These are phyloP conservation scores for Geotrypetes seraphini DNA, from an alignment of 2,797 vertebrate species.

Conservation along the genomic window DNA sequence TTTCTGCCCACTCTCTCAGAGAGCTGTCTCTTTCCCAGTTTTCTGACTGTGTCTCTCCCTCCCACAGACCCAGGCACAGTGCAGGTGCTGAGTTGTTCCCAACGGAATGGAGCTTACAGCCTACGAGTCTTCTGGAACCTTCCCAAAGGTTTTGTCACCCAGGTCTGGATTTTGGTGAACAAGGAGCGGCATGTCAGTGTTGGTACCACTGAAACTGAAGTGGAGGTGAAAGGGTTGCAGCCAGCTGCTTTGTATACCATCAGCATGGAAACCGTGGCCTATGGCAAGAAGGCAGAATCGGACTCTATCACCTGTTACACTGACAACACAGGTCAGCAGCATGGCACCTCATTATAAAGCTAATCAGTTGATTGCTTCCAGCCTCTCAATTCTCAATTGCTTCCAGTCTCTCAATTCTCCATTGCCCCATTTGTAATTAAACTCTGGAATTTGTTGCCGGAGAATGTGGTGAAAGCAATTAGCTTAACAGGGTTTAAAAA, in stretches of 20 bases:
- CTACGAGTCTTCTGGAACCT: conserved; percentile 24
- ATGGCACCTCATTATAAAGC: too few species aligned
- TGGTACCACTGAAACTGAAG: fast-evolving
- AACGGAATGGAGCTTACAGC: background rate
- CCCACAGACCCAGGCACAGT: conserved; percentile 3
- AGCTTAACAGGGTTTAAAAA: too few species aligned
- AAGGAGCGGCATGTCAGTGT: fast-evolving
- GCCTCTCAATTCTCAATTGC: too few species aligned
- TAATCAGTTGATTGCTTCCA: too few species aligned
- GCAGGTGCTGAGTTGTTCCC: background rate
- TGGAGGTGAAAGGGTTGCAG: background rate
- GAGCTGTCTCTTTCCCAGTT: too few species aligned
- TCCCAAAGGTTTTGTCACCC: background rate
- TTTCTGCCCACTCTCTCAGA: too few species aligned
- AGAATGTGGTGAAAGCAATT: too few species aligned
- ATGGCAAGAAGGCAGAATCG: fast-evolving
- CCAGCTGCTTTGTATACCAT: conserved; percentile 1
- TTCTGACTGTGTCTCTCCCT: too few species aligned
- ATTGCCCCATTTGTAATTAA: too few species aligned
- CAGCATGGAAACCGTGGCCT: conserved; percentile 1
- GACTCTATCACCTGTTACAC: background rate
- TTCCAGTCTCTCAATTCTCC: too few species aligned
- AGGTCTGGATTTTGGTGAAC: conserved; percentile 6
- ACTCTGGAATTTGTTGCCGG: too few species aligned
- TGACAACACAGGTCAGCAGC: conserved; percentile 5